phyloP scores from a whole-genome alignment of 2,797 vertebrate genomes.

The Hypotaenidia philippensis region DNA sequence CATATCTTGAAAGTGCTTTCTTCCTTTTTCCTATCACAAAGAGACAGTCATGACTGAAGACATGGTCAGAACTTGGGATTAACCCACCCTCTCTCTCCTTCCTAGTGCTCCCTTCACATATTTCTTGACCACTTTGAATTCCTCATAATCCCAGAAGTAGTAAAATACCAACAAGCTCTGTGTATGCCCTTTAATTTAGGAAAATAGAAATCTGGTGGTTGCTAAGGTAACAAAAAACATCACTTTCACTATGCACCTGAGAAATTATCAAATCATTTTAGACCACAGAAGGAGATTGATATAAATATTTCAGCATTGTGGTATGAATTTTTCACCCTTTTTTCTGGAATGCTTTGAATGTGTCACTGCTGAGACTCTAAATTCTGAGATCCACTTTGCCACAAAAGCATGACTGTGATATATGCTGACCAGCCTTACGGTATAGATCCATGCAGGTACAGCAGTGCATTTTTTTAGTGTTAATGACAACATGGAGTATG shows the following conservation, averaged over 20 bases:
- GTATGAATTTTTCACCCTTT: not conserved
- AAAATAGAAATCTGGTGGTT: not conserved
- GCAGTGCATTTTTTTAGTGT: not conserved
- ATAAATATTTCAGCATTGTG: not conserved
- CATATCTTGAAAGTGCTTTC: not conserved
- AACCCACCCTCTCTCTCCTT: not conserved
- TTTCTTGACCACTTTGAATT: not conserved
- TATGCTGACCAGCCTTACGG: not conserved
- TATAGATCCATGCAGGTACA: not conserved
- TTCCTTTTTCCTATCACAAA: not conserved
- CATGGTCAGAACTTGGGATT: not conserved
- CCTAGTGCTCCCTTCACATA: not conserved
- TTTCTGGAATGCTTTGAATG: not conserved
- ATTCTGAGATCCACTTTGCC: not conserved
- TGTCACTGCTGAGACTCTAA: not conserved
- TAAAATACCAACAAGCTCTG: not conserved
- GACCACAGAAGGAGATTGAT: not conserved
- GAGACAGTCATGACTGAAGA: not conserved
- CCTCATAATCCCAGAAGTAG: not conserved
- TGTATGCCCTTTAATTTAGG: not conserved
- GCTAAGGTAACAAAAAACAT: constrained; percentile 34
- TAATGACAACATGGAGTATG: not conserved
- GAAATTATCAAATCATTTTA: not conserved
- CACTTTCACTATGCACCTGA: not conserved
- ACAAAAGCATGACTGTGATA: not conserved